These are phyloP conservation scores for Montipora sp. DNA, from an alignment of 64 coral and sea anemone genomes.

Conservation along the genomic window DNA sequence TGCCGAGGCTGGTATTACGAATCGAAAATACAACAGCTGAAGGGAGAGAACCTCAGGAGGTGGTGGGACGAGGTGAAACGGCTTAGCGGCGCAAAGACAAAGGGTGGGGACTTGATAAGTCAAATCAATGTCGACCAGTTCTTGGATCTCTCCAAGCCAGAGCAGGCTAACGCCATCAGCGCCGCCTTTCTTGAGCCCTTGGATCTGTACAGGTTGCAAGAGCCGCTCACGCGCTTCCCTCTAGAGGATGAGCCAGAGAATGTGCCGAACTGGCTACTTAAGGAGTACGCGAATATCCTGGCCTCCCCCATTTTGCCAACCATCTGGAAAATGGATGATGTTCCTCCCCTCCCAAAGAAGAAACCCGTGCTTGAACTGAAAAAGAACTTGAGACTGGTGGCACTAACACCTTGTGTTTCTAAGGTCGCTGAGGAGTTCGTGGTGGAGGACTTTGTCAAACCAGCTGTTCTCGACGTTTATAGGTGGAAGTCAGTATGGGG, in stretches of 20 bases:
- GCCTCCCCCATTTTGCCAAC: slow-evolving; percentile 19
- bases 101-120: slow-evolving; percentile 51
- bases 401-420: too few species aligned
- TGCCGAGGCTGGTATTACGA: slow-evolving; percentile 1
- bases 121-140: slow-evolving; percentile 63
- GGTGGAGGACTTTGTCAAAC: slow-evolving; percentile 3
- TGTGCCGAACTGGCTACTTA: slow-evolving; percentile 16
- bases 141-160: slow-evolving; percentile 32
- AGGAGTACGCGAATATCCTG: slow-evolving; percentile 32
- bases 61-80: slow-evolving; percentile 73
- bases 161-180: slow-evolving; percentile 42
- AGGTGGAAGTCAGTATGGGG: background rate
- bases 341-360: background rate
- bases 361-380: background rate
- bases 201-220: slow-evolving; percentile 32
- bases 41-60: slow-evolving; percentile 52
- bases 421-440: background rate
- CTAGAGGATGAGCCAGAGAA: background rate
- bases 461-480: slow-evolving; percentile 2
- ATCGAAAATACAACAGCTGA: slow-evolving; percentile 72
- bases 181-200: slow-evolving; percentile 26
- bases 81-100: slow-evolving; percentile 21
- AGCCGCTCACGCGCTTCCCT: slow-evolving; percentile 9
- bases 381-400: too few species aligned
- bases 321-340: slow-evolving; percentile 25